A percentile compares a stretch with the other conserved stretches of the same genome.
These are phyloP conservation scores for Centropus bengalensis DNA, from an alignment of 2,113 vertebrate species.

Conservation along the genomic window DNA sequence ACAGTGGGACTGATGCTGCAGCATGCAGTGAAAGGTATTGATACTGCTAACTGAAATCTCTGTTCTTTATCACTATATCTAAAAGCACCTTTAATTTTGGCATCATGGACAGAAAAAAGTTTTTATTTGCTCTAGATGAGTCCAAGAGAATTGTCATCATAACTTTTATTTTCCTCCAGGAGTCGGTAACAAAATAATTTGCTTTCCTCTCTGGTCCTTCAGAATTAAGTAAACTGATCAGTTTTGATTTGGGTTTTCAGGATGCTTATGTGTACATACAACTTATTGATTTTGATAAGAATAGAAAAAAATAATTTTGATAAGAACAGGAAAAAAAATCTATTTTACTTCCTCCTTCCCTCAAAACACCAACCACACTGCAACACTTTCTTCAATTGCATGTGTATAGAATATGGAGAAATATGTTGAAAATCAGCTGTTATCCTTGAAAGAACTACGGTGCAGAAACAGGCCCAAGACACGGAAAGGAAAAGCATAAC, in stretches of 20 bases:
- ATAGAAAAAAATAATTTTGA: not conserved
- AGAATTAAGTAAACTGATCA: not conserved
- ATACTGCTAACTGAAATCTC: not conserved
- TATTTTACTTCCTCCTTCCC: not conserved
- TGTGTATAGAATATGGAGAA: not conserved
- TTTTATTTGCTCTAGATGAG: not conserved
- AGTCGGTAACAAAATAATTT: not conserved
- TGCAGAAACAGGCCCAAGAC: not conserved
- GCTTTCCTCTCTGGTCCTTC: not conserved
- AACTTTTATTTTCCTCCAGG: not conserved
- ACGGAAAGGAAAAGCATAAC: slow-evolving; percentile 13
- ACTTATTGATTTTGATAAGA: not conserved
- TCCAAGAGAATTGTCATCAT: not conserved
- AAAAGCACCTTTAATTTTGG: not conserved
- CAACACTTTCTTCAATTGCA: not conserved
- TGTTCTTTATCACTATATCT: not conserved
- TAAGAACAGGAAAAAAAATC: not conserved
- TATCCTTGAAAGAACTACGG: not conserved
- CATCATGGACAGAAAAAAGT: not conserved
- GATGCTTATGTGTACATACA: not conserved
- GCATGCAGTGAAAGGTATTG: not conserved
- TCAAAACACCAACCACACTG: not conserved
- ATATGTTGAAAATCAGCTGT: not conserved
- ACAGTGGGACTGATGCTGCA: not conserved
- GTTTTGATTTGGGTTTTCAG: not conserved